Conservation (phyloP, 2,888 invertebrate species). For the Scrobipalpa atriplicella region DNA sequence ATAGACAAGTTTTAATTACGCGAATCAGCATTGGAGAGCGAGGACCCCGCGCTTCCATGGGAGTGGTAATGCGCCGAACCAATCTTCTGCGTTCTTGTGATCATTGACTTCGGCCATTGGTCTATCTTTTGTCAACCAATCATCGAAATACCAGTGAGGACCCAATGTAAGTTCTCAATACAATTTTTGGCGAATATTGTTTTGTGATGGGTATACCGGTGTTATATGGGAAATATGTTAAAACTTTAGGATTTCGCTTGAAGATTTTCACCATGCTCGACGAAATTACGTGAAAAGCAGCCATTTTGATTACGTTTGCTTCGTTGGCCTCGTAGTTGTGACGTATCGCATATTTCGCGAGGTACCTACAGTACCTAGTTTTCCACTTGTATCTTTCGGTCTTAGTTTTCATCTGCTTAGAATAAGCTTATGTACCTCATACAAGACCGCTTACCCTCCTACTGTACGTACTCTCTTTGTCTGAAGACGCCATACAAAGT, state of each 20-base stretch:
- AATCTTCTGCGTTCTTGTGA: constrained; percentile 89
- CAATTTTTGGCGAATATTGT: constrained; percentile 65
- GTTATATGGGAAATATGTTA: constrained; percentile 42
- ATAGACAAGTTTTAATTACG: constrained; percentile 76
- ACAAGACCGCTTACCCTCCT: background rate
- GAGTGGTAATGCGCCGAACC: constrained; percentile 86
- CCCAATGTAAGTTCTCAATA: constrained; percentile 79
- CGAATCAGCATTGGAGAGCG: constrained; percentile 71
- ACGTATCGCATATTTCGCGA: constrained; percentile 60
- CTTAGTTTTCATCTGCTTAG: background rate
- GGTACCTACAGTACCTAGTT: constrained; percentile 36
- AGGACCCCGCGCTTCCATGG: constrained; percentile 73
- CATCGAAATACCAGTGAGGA: constrained; percentile 90
- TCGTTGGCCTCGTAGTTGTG: constrained; percentile 62
- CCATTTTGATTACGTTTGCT: constrained; percentile 77
- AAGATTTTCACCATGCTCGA: constrained; percentile 42
- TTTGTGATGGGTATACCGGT: constrained; percentile 53
- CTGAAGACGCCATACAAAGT: background rate
- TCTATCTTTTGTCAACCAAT: constrained; percentile 94
- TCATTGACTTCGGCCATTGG: constrained; percentile 92
- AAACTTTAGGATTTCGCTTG: constrained; percentile 43
- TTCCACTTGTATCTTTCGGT: constrained; percentile 16
- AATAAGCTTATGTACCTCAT: background rate
- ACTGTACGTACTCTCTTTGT: background rate
- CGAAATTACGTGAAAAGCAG: constrained; percentile 59